Base-by-base conservation (phyloP, 2,113 vertebrate genomes). In the Clinocottus analis region DNA sequence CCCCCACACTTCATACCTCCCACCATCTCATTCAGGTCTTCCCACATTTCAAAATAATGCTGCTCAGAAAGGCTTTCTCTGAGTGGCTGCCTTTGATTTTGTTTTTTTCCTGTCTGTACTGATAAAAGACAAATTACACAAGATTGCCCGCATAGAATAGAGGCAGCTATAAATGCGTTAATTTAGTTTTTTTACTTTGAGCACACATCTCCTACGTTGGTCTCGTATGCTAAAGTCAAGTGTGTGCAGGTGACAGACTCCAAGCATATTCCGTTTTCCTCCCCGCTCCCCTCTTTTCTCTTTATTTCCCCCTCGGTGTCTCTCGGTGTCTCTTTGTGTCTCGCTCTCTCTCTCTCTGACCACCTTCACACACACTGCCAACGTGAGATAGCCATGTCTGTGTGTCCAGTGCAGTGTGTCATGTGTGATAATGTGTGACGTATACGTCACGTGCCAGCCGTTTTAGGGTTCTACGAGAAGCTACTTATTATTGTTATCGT, bases 401-500 rank as follows among this genome's bases (percentile, higher is more conserved):
- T 84, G 79, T 89, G 87, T 90, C 82, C 89, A 75, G 83, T 29
- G 80, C 68, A 82, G 81, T 82, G 81, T 90, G 91, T 91, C 77
- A 74, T 76, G 84, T 72, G 86, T 86, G 90, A 91, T 90, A 85
- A 88, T 85, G 77, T 85, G 77, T 92, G 88, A 90, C 90, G 87
- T 87, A 76, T 27, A 68, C 33, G 56, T 88, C 83, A 84, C 88
- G 69, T 89, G 86, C 65, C 64, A n/a, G 77, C 29, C 43, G 79
- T 87, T 90, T 86, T 88, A 87, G 91, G 85, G 84, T 78, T 89
- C 90, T 90, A 90, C 74, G 41, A 87, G 87, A 91, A 89, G 89
- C 89, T 80, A 59, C 90, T 93, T 92, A 94, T 94, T 94, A 90
- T 90, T 84, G 86, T 89, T 92, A 93, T 94, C 91, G 84, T 90